A percentile compares a stretch with the other conserved stretches of the same genome.
phyloP scores from a whole-genome alignment of 2,888 invertebrate species.

The Meta bourneti region DNA sequence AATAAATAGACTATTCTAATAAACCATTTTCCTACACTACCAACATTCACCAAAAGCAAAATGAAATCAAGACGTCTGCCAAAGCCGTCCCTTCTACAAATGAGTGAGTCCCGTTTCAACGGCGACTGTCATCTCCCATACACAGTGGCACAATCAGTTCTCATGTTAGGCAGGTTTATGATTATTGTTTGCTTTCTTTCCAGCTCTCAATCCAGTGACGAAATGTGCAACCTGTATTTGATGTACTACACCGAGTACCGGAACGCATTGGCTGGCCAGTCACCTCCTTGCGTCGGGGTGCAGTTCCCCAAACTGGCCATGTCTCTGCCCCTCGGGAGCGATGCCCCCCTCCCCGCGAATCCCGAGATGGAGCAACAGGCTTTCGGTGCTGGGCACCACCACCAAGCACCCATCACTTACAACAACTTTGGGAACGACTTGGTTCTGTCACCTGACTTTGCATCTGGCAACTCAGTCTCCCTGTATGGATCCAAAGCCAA shows the following conservation, averaged over 20 bases:
- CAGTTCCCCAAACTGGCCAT: conserved; percentile 78
- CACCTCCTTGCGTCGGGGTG: conserved; percentile 78
- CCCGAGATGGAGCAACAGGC: conserved; percentile 82
- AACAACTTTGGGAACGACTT: conserved; percentile 11
- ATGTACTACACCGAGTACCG: conserved; percentile 82
- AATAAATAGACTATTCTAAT: too few relatives aligned
- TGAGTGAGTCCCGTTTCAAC: too few relatives aligned
- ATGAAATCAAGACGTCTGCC: too few relatives aligned
- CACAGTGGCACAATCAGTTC: too few relatives aligned
- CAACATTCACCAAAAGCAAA: too few relatives aligned
- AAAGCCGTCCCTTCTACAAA: too few relatives aligned
- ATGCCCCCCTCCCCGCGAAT: conserved; percentile 82
- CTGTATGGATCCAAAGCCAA: conserved; percentile 5
- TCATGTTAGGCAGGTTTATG: too few relatives aligned
- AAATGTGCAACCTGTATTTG: conserved; percentile 83
- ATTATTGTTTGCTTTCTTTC: conserved; percentile 56
- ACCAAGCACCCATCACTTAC: conserved; percentile 12
- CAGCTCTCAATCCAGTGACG: conserved; percentile 82
- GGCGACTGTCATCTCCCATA: too few relatives aligned
- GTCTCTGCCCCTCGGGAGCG: conserved; percentile 81
- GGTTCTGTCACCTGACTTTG: neutral
- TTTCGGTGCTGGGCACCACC: conserved; percentile 78
- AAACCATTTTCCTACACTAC: too few relatives aligned
- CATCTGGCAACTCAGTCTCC: neutral
- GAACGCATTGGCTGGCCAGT: conserved; percentile 77